Base-by-base conservation (phyloP, 2,113 vertebrate genomes). In the Macrotus californicus region DNA sequence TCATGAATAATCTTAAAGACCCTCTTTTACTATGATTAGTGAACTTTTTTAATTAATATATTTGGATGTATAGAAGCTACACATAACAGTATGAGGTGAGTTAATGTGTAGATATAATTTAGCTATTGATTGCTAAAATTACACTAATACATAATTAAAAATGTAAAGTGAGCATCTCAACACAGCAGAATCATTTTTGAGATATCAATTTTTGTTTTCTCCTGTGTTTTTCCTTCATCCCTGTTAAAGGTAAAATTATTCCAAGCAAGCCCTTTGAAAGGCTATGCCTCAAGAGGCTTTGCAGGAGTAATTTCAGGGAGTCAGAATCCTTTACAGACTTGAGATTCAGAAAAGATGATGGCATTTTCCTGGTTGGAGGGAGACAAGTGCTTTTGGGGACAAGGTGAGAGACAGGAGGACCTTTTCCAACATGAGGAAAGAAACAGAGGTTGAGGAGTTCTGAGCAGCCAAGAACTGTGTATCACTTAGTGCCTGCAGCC, bases 11-110 rank as follows among this genome's bases (percentile, higher is more conserved):
- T 29, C 16, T 18, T 84, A 54, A 59, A 64, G 7, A 77, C n/a
- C 3, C 21, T n/a, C 5, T 19, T 85, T 87, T 19, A 81, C 29
- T 43, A 12, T 56, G 10, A 24, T 69, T 84, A 66, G 34, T 80
- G 79, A 83, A 80, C 61, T 94, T 90, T 92, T 87, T 46, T n/a
- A 95, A 80, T 84, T 70, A 81, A 70, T 72, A 43, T 26, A 83
- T 83, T n/a, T 31, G n/a, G 7, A 59, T 73, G 4, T 66, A 61
- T 61, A 24, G 6, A 84, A 48, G 5, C 41, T 76, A 48, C 67
- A 19, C 12, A 22, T 46, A 48, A 41, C 41, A 89, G 3, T 29
- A 11, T 59, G 36, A 56, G 19, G 3, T 46, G 8, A 61, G 56
- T 86, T 93, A 85, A 87, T 16, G 1, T 31, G 5, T 81, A 7